Evolutionary conservation across 2,888 invertebrate species (phyloP).

Genomic region (Agrotis ipsilon): DNA sequence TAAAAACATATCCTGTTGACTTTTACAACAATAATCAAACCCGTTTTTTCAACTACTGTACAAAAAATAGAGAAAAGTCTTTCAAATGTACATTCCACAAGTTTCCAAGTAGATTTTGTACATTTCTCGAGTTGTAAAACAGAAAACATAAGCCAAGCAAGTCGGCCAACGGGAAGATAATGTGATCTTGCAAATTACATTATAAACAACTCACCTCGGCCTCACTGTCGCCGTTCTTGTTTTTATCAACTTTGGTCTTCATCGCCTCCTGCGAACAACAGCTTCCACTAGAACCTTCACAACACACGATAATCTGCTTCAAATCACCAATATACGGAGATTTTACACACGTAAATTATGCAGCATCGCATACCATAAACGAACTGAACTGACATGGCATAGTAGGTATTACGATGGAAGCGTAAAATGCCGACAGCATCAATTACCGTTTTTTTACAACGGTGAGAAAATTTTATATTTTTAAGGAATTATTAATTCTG

Average conservation of each 20-base stretch:
- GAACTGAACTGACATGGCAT: conserved; percentile 86
- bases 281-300: conserved; percentile 83
- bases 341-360: conserved; percentile 85
- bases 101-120: conserved; percentile 47
- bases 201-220: conserved; percentile 89
- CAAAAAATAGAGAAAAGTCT: background rate
- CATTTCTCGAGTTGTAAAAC: conserved; percentile 34
- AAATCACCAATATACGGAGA: conserved; percentile 77
- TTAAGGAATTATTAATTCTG: conserved; percentile 43
- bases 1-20: conserved; percentile 56
- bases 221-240: conserved; percentile 90
- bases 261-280: conserved; percentile 89
- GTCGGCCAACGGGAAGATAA: conserved; percentile 64
- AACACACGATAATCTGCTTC: conserved; percentile 76
- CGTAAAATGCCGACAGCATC: conserved; percentile 81
- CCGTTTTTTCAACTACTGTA: conserved; percentile 13
- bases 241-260: conserved; percentile 92
- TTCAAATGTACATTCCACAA: conserved; percentile 5
- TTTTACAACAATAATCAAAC: conserved; percentile 7
- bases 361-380: conserved; percentile 84
- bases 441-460: conserved; percentile 65
- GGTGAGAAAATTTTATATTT: conserved; percentile 36
- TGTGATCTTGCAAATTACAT: conserved; percentile 65
- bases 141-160: conserved; percentile 61
- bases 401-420: conserved; percentile 71